Evolutionary conservation across 2,113 vertebrate species (phyloP).

Genomic region (Hemichromis elongatus): DNA sequence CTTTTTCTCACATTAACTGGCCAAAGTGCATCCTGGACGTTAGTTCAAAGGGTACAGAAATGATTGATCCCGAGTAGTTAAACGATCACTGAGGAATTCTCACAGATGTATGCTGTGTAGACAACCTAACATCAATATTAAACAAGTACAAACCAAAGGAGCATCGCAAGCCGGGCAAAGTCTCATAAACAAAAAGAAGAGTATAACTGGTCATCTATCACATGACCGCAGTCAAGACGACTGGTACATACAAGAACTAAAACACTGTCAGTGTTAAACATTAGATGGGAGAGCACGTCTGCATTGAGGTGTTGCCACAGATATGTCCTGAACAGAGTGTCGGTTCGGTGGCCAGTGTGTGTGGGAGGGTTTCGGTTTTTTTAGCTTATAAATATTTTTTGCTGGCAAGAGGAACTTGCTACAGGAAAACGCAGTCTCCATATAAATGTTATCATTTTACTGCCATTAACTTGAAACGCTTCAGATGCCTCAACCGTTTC

Average conservation of each 20-base stretch:
- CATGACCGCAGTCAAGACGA: not conserved
- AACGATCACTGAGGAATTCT: not conserved
- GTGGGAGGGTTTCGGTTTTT: not conserved
- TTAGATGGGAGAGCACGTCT: not conserved
- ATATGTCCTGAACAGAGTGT: not conserved
- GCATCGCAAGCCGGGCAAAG: not conserved
- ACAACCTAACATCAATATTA: not conserved
- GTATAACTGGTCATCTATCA: not conserved
- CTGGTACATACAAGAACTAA: not conserved
- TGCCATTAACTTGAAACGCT: not conserved
- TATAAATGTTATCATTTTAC: not conserved
- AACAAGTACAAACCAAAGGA: not conserved
- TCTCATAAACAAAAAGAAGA: not conserved
- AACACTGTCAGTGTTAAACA: not conserved
- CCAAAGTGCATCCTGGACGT: not conserved
- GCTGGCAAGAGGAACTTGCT: not conserved
- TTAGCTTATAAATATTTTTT: not conserved
- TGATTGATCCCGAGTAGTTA: not conserved
- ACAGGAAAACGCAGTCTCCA: not conserved
- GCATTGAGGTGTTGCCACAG: not conserved
- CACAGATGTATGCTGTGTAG: not conserved
- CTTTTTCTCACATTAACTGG: not conserved
- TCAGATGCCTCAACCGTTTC: not conserved
- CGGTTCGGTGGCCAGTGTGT: not conserved
- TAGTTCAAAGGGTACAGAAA: not conserved